These are phyloP conservation scores for Ormia ochracea DNA, from an alignment of 2,888 invertebrate genomes.

Conservation along the genomic window DNA sequence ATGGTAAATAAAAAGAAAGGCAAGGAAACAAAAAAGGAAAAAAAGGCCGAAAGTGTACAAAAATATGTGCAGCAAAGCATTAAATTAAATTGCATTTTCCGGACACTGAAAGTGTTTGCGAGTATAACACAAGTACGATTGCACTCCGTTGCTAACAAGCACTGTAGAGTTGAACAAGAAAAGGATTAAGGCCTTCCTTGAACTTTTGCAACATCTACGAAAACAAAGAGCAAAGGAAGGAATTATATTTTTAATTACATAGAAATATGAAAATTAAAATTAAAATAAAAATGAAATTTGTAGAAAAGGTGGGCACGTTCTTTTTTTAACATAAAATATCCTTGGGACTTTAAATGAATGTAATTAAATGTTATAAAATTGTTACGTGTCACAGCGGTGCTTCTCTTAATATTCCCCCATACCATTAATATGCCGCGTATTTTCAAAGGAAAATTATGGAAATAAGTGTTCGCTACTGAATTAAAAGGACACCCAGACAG, in stretches of 20 bases:
- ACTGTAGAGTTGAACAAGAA: background rate
- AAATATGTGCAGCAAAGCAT: slow-evolving; percentile 53
- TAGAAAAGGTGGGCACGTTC: background rate
- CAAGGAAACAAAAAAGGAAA: background rate
- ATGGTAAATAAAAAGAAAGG: too few relatives aligned
- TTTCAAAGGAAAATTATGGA: background rate
- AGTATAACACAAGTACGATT: slow-evolving; percentile 24
- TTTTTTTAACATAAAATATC: background rate
- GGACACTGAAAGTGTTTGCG: slow-evolving; percentile 53
- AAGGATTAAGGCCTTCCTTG: slow-evolving; percentile 42
- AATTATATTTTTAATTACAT: slow-evolving; percentile 45
- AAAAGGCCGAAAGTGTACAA: too few relatives aligned
- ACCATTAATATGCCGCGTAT: background rate
- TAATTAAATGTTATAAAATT: slow-evolving; percentile 17
- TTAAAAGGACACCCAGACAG: too few relatives aligned
- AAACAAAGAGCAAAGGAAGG: background rate
- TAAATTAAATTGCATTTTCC: slow-evolving; percentile 59
- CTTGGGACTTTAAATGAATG: slow-evolving; percentile 13
- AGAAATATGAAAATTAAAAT: slow-evolving; percentile 25
- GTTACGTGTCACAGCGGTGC: background rate
- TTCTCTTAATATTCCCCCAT: background rate
- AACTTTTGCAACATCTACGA: slow-evolving; percentile 12
- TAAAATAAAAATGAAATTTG: slow-evolving; percentile 28
- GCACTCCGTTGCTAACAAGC: background rate
- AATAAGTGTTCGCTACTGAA: too few relatives aligned